Evolutionary conservation across 2,888 invertebrate genomes (phyloP), one percentile per base, ranked within the genome.

Genomic region (Dendrolimus houi): DNA sequence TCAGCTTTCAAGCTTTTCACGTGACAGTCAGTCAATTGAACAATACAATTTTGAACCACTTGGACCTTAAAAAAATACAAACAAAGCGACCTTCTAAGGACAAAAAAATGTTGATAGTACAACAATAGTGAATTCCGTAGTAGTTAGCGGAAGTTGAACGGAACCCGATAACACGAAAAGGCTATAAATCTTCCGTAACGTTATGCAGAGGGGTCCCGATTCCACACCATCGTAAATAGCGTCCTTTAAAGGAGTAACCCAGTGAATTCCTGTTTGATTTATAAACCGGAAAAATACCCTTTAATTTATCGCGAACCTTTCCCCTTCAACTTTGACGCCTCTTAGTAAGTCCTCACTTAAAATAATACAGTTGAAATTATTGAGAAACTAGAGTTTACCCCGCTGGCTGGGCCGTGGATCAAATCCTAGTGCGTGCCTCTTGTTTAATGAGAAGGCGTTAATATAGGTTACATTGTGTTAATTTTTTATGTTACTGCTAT

Each of bases 251-350:
- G 60, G 60, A 66, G 69, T 65, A 65, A 70, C 63, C 66, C 68
- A 62, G 65, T 66, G 64, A 69, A 66, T 67, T 69, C 69, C 58
- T 59, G 55, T 65, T 61, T 73, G 75, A 75, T 75, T 78, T 78
- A 77, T 71, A 70, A 72, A 66, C 70, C 71, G 73, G 74, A 74
- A 74, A 67, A 75, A 73, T 66, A 69, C 65, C 64, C 59, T 61
- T 59, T 74, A 74, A 77, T 75, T 75, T 75, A 75, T 72, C 58
- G 63, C 57, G 60, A 65, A 65, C 67, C 64, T 70, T 72, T 70
- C 65, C 63, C 64, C 65, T 57, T 61, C 66, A 63, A 62, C 12
- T 47, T 47, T 12, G 12, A 47, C 47, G 47, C 9, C 47, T 47
- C 12, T 47, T 47, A 47, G 47, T 47, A 47, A 47, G 47, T 47